Percentiles rank a stretch among this genome's conserved stretches.
These are phyloP conservation scores for Hafferia zeledoni DNA, from an alignment of 2,797 vertebrate genomes.

Conservation along the genomic window DNA sequence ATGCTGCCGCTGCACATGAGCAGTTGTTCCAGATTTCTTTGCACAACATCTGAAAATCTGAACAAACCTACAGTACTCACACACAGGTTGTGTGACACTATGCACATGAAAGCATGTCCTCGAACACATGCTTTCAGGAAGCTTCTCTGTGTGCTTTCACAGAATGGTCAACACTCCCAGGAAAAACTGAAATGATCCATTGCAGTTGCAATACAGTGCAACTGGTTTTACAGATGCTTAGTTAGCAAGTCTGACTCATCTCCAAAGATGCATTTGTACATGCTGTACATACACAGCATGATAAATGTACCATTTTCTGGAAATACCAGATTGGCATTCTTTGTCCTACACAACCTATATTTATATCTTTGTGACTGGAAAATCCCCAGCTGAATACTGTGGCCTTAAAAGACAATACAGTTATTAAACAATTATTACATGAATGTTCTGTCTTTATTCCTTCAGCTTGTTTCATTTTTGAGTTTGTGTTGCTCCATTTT, in stretches of 20 bases:
- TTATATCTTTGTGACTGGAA: conserved; percentile 5
- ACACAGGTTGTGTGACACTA: neutral
- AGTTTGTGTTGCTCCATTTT: neutral
- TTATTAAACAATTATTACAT: neutral
- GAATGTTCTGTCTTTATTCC: neutral
- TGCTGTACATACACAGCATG: neutral
- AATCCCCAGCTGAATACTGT: neutral
- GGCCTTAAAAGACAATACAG: neutral
- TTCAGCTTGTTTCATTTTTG: neutral
- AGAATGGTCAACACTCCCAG: neutral
- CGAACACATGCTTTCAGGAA: neutral
- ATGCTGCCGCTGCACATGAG: neutral
- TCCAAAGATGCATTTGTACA: conserved; percentile 10
- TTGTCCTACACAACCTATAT: neutral
- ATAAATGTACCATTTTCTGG: conserved; percentile 26
- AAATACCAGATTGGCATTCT: conserved; percentile 11
- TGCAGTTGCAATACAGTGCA: neutral
- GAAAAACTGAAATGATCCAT: neutral
- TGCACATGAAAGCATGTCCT: neutral
- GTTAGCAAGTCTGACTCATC: neutral
- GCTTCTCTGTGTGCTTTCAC: neutral
- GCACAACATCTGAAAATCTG: neutral
- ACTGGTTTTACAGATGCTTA: conserved; percentile 14
- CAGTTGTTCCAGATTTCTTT: neutral
- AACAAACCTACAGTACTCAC: neutral